Evolutionary conservation across 2,113 vertebrate species (phyloP), one percentile per base, ranked within the genome.

Genomic region (Mus spicilegus): DNA sequence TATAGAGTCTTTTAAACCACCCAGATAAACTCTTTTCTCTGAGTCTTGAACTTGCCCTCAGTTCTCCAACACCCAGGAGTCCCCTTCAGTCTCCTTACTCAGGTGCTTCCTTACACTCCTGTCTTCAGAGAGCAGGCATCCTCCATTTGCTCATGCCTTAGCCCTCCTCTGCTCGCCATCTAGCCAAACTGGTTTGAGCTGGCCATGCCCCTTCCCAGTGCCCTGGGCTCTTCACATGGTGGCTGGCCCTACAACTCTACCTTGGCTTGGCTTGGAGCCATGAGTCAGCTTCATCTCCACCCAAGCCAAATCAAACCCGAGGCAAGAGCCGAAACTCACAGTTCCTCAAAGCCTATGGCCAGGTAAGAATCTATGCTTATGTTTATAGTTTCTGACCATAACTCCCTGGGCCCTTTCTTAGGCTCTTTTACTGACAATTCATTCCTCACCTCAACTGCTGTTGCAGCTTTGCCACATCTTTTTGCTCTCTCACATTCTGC

Each of bases 161-260:
- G 84, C 87, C 76, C 58, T 95, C 86, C 84, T 49, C 96, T 89
- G 39, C 61, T 86, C 72, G 93, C 80, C 85, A 92, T 93, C 95
- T 92, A 97, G 96, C 87, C 95, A 95, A 95, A 98, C 97, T 97
- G 97, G 98, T 98, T 98, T 98, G 94, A 95, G 93, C 80, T 93
- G 92, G 86, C 95, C 94, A 97, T 97, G 95, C 96, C 96, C 87
- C 78, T 33, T 90, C 87, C 51, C 63, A 95, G 94, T 78, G 96
- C 73, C 91, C 86, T 42, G 91, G 95, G 77, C 49, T 94, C 96
- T 95, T 94, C 82, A 88, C 91, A 93, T 90, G 92, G 87, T 97
- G 93, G 78, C 95, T 94, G 94, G 94, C 84, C 87, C 93, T 87
- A 70, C 51, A 91, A 42, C 92, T 96, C 96, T 82, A 80, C 92